Conservation (phyloP, 2,797 vertebrate genomes). For the Xyrichtys novacula region DNA sequence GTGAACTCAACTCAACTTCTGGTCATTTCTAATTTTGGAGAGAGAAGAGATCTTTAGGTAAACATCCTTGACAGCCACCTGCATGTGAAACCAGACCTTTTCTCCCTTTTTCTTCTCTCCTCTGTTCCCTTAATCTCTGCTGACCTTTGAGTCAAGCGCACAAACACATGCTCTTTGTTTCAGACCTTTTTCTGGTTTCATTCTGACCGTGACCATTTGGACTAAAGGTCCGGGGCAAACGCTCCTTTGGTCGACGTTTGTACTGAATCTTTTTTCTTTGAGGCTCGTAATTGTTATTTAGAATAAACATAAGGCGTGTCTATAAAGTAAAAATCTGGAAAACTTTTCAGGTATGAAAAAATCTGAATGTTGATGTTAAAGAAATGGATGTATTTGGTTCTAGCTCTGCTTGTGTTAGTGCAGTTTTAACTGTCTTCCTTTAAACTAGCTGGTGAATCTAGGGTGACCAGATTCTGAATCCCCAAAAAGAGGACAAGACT, state of each 20-base stretch:
- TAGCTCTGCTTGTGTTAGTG: too few species aligned
- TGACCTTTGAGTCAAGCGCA: slow-evolving; percentile 69
- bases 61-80: slow-evolving; percentile 81
- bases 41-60: slow-evolving; percentile 62
- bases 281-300: too few species aligned
- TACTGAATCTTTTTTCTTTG: background rate
- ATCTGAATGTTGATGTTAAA: too few species aligned
- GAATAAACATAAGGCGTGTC: too few species aligned
- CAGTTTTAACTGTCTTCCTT: too few species aligned
- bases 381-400: too few species aligned
- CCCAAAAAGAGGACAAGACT: too few species aligned
- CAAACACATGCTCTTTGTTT: slow-evolving; percentile 58
- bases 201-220: slow-evolving; percentile 10
- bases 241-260: background rate
- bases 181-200: background rate
- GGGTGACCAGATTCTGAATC: too few species aligned
- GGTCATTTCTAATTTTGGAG: slow-evolving; percentile 77
- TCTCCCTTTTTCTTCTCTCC: slow-evolving; percentile 34
- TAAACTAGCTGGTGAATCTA: too few species aligned
- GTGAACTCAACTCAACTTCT: slow-evolving; percentile 73
- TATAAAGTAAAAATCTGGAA: too few species aligned
- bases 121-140: slow-evolving; percentile 61
- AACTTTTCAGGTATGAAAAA: too few species aligned
- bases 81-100: slow-evolving; percentile 75
- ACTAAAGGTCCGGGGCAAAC: background rate